Percentiles rank a stretch among this genome's conserved stretches.
phyloP scores from a whole-genome alignment of 2,113 vertebrate species.

The Anser brachyrhynchus region DNA sequence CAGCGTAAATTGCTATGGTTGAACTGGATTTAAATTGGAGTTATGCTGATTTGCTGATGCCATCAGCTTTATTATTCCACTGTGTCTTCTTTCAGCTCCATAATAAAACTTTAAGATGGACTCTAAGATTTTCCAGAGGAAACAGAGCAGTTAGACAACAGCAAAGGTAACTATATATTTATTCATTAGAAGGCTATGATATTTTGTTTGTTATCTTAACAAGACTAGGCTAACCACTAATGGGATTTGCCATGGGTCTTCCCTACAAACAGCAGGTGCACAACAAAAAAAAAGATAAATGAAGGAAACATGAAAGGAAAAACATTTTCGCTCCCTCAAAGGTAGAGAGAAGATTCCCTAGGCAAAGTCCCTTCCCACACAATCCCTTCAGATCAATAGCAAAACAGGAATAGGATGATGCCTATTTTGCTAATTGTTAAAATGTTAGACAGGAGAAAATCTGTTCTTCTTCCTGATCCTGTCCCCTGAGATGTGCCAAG shows the following conservation, averaged over 20 bases:
- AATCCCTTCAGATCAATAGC: background rate
- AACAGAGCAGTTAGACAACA: background rate
- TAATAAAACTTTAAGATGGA: background rate
- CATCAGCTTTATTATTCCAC: background rate
- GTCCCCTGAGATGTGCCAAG: background rate
- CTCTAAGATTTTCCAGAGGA: background rate
- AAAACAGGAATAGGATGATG: slow-evolving; percentile 1
- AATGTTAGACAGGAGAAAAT: background rate
- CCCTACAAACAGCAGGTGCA: background rate
- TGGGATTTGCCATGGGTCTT: background rate
- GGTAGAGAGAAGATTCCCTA: background rate
- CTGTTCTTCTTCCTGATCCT: background rate
- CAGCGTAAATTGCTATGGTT: background rate
- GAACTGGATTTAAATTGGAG: background rate
- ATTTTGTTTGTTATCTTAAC: background rate
- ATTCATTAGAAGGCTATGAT: background rate
- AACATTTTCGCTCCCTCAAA: background rate
- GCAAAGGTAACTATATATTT: background rate
- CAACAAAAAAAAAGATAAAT: slow-evolving; percentile 29
- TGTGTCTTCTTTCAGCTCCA: background rate
- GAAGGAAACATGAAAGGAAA: background rate
- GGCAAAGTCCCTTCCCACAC: background rate
- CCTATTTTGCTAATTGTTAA: background rate
- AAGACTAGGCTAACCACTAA: background rate
- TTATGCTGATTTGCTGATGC: background rate